Evolutionary conservation across 2,888 invertebrate species (phyloP), one percentile per base, ranked within the genome.

Genomic region (Acanthosoma haemorrhoidale): DNA sequence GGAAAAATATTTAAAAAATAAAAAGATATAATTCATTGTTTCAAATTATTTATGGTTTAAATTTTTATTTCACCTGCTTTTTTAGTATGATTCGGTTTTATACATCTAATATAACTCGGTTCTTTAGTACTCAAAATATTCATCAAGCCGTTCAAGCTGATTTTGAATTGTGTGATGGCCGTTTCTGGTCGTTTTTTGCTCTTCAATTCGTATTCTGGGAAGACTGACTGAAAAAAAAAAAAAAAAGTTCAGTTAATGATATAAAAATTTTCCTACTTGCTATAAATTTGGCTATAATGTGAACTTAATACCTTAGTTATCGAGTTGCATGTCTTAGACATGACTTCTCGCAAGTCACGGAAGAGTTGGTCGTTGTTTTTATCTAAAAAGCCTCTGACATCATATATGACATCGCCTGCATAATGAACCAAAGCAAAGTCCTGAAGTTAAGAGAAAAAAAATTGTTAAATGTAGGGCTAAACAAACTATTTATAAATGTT

Each of bases 281-380:
- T 21, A 4, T 13, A 9, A 21, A 2, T 16, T n/a, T n/a, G n/a
- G n/a, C n/a, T n/a, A 21, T 32, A 57, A 31, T 36, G 13, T 18
- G 16, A 29, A 34, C 29, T 2, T 36, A 8, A 34, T 76, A 82
- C 81, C 76, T 83, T 83, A 1, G 87, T 83, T 72, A 91, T 89
- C 0, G 80, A 78, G 77, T 91, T 91, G 1, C 81, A 82, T 0
- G 89, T 86, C 69, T 85, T 83, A 21, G 89, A 87, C 90, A 95
- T 92, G 8, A 90, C 86, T 79, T 90, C 89, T 78, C 93, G 88
- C 32, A 96, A 84, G 81, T 96, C 94, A 66, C 95, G 82, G 83
- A 90, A 96, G 36, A 96, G 81, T 57, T 94, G 82, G 79, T 96
- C 95, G 80, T 94, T 96, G 83, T 96, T 96, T 82, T 96, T 96